Evolutionary conservation across 2,888 invertebrate species (phyloP).

Genomic region (Heliconius charithonia): DNA sequence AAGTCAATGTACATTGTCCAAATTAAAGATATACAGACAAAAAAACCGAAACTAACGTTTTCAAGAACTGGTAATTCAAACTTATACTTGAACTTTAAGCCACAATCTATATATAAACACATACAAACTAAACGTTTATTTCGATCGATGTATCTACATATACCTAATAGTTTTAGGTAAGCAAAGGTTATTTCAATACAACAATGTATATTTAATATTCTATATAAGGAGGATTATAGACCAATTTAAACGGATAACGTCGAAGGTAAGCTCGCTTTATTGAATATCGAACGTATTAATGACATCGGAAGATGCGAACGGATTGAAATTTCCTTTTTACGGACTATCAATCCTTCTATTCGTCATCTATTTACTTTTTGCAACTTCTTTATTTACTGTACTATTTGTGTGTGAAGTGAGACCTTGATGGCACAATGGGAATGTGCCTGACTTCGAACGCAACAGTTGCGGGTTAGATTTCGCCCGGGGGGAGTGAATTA

Average conservation of each 20-base stretch:
- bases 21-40: background rate
- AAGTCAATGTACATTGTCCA: no score
- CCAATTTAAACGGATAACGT: constrained; percentile 28
- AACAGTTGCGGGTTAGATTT: no score
- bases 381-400: background rate
- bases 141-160: constrained; percentile 1
- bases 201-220: background rate
- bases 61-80: background rate
- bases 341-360: constrained; percentile 11
- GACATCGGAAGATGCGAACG: constrained; percentile 15
- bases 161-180: constrained; percentile 7
- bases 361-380: background rate
- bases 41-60: background rate
- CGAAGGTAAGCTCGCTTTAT: constrained; percentile 21
- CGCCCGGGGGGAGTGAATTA: no score
- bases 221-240: constrained; percentile 23
- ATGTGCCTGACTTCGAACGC: no score
- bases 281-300: constrained; percentile 29
- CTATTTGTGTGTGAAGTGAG: background rate
- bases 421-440: no score
- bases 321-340: constrained; percentile 31
- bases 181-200: constrained; percentile 21
- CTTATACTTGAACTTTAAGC: constrained; percentile 18
- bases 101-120: constrained; percentile 14
- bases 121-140: background rate